Evolutionary conservation across 2,888 invertebrate species (phyloP), one percentile per base, ranked within the genome.

Genomic region (Mantis religiosa): DNA sequence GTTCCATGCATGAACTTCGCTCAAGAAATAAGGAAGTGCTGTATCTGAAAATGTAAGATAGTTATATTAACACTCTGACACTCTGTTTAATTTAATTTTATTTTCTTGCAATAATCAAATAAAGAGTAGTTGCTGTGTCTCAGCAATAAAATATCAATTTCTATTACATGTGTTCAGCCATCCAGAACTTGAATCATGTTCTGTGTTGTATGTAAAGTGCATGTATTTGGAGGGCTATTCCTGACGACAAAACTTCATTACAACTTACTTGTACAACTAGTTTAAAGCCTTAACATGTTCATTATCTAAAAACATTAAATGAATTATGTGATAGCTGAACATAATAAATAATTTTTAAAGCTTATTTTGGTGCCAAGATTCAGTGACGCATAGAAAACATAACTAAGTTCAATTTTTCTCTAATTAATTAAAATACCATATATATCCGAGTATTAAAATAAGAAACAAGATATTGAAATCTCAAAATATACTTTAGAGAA

Each of bases 71-170:
- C 12, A 12, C n/a, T 34, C 30, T 25, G 28, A 28, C 8, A 3
- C n/a, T 82, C 0, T 87, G 28, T 82, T 82, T 25, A 2, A 7
- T 82, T 82, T 87, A 30, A 7, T 82, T 82, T 82, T 25, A 3
- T 34, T 84, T 81, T 87, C 82, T 82, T 28, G 87, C 87, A 87
- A 87, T 81, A 87, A 87, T 87, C n/a, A 20, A 30, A 82, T 28
- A n/a, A 30, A 1, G 82, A 28, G 34, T 82, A 87, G 81, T n/a
- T 87, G 87, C 87, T 87, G 87, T 87, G 15, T 87, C 25, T 34
- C 81, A 30, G 87, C 82, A 87, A 87, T 87, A 87, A 87, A 71
- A 71, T 54, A 71, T 71, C 6, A 25, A 41, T 2, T 25, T 25
- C 20, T 20, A 71, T 71, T 71, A 25, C 3, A 71, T 71, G 25